Conservation (phyloP, 2,888 invertebrate genomes). For the Drosophila paranaensis region DNA sequence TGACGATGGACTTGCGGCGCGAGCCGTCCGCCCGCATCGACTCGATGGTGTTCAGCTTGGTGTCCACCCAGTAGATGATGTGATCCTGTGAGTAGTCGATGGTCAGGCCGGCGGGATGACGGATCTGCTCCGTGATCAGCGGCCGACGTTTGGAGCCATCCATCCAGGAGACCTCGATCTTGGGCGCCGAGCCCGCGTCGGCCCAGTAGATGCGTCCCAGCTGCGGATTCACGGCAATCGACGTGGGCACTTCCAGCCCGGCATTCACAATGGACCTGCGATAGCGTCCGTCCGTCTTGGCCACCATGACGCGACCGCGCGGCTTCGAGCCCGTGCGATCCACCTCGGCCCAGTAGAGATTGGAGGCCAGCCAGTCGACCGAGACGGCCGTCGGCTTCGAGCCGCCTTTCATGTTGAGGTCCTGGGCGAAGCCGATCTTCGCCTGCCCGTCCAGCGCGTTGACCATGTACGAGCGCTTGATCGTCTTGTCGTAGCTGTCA, state of each 20-base stretch:
- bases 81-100: conserved; percentile 96
- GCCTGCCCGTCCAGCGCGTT: conserved; percentile 91
- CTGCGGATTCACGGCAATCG: conserved; percentile 94
- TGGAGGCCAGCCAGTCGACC: conserved; percentile 96
- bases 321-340: conserved; percentile 91
- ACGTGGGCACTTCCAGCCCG: conserved; percentile 94
- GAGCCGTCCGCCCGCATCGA: conserved; percentile 93
- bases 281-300: conserved; percentile 95
- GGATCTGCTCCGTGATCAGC: conserved; percentile 92
- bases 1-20: conserved; percentile 89
- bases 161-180: conserved; percentile 98
- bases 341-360: conserved; percentile 97
- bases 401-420: conserved; percentile 92
- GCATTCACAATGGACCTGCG: conserved; percentile 91
- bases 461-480: conserved; percentile 96
- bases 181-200: conserved; percentile 95
- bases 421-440: conserved; percentile 93
- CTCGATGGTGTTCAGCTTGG: conserved; percentile 95
- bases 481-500: conserved; percentile 95
- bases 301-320: conserved; percentile 93
- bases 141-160: conserved; percentile 95
- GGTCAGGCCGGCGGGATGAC: conserved; percentile 94
- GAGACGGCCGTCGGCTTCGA: conserved; percentile 95
- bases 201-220: conserved; percentile 96
- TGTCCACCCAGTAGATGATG: conserved; percentile 97